phyloP scores from a whole-genome alignment of 2,888 invertebrate genomes.

The Anarsia innoxiella region DNA sequence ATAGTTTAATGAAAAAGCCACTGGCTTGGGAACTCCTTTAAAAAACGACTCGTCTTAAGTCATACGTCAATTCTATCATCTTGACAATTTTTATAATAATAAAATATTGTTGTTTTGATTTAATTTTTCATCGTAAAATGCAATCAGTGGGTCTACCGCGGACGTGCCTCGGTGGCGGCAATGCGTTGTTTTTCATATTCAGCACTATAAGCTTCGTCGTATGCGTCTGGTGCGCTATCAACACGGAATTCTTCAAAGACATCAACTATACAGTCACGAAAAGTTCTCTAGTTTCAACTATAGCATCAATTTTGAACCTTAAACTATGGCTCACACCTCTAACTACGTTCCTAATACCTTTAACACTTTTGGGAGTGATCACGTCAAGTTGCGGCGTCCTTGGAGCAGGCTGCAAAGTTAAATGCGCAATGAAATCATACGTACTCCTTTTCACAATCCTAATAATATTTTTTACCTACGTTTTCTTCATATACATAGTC shows the following conservation, averaged over 20 bases:
- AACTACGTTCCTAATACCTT: constrained; percentile 43
- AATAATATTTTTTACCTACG: constrained; percentile 40
- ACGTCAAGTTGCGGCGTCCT: constrained; percentile 61
- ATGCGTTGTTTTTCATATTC: constrained; percentile 45
- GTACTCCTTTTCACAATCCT: constrained; percentile 46
- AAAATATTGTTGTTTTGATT: no score
- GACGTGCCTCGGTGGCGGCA: constrained; percentile 60
- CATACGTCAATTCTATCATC: no score
- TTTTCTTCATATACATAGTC: constrained; percentile 49
- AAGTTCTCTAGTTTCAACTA: constrained; percentile 36
- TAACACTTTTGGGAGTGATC: constrained; percentile 40
- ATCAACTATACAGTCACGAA: constrained; percentile 59
- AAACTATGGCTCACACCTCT: constrained; percentile 52
- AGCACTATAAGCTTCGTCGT: constrained; percentile 38
- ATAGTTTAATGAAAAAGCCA: no score
- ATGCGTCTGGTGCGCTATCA: constrained; percentile 56
- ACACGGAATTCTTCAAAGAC: constrained; percentile 54
- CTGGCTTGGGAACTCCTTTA: no score
- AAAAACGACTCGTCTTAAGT: no score
- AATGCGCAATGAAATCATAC: constrained; percentile 58
- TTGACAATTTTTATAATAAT: no score
- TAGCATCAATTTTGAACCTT: constrained; percentile 51
- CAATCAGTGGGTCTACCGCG: constrained; percentile 54
- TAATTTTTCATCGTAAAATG: no score
- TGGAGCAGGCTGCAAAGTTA: constrained; percentile 53